A percentile compares a stretch with the other conserved stretches of the same genome.
These are phyloP conservation scores for Torymus tubicola DNA, from an alignment of 2,888 invertebrate species.

Conservation along the genomic window DNA sequence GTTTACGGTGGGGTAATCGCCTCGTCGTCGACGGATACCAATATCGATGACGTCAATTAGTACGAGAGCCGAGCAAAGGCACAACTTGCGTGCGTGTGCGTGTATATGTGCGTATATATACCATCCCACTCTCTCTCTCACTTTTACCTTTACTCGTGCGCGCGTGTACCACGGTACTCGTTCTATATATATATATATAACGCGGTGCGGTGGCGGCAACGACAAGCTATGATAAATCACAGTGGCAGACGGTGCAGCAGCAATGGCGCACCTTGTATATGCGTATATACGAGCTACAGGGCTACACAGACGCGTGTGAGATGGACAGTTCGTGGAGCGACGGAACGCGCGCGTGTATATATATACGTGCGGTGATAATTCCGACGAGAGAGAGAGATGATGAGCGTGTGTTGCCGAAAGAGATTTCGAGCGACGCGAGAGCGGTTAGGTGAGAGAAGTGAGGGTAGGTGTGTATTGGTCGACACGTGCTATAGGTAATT, in stretches of 20 bases:
- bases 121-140: background rate
- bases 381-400: too few relatives aligned
- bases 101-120: too few relatives aligned
- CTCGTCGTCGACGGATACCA: slow-evolving; percentile 75
- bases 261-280: background rate
- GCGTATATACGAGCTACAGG: too few relatives aligned
- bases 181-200: background rate
- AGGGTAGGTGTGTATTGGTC: too few relatives aligned
- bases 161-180: slow-evolving; percentile 35
- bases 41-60: slow-evolving; percentile 77
- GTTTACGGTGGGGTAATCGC: slow-evolving; percentile 75
- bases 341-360: too few relatives aligned
- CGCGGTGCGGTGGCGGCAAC: slow-evolving; percentile 5
- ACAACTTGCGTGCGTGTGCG: background rate
- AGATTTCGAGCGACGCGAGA: too few relatives aligned
- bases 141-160: slow-evolving; percentile 20
- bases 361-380: too few relatives aligned
- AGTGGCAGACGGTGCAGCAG: background rate
- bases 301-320: too few relatives aligned
- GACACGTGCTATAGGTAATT: too few relatives aligned
- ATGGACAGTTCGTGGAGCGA: too few relatives aligned
- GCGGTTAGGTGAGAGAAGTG: too few relatives aligned
- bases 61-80: slow-evolving; percentile 55
- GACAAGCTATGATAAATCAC: slow-evolving; percentile 51
- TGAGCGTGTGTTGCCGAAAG: too few relatives aligned